Percentiles rank a stretch among this genome's conserved stretches.
Conservation (phyloP, 1,140 invertebrate species). For the Yoshiicerus persimilis region DNA sequence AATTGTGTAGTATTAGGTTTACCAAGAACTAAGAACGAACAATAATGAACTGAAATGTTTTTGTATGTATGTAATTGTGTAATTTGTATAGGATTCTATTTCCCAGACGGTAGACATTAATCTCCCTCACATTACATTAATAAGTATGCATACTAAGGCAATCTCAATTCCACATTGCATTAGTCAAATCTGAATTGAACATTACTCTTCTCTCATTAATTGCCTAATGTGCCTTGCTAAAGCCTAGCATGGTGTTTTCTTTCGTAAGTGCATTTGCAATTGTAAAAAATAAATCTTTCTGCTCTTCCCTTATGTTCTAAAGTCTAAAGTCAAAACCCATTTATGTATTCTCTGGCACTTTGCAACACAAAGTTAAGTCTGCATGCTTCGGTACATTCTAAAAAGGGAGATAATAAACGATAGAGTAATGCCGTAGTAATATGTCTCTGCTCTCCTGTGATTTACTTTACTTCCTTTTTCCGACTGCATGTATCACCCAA, state of each 20-base stretch:
- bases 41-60: no score
- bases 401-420: neutral
- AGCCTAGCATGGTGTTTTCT: neutral
- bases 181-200: neutral
- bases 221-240: neutral
- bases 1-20: no score
- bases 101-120: neutral
- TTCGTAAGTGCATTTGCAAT: neutral
- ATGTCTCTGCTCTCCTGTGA: neutral
- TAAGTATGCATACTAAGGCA: neutral
- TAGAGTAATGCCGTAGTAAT: neutral
- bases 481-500: neutral
- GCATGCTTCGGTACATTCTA: neutral
- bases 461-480: neutral
- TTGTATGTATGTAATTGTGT: neutral
- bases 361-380: neutral
- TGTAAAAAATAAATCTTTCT: neutral
- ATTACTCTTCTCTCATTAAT: slow-evolving; percentile 13
- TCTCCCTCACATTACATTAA: neutral
- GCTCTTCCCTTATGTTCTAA: no score
- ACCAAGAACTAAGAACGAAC: no score
- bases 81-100: neutral
- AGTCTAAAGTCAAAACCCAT: no score
- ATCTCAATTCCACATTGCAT: neutral
- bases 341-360: neutral